A percentile compares a stretch with the other conserved stretches of the same genome.
Evolutionary conservation across 2,888 invertebrate genomes (phyloP).

Genomic region (Autographa pulchrina): DNA sequence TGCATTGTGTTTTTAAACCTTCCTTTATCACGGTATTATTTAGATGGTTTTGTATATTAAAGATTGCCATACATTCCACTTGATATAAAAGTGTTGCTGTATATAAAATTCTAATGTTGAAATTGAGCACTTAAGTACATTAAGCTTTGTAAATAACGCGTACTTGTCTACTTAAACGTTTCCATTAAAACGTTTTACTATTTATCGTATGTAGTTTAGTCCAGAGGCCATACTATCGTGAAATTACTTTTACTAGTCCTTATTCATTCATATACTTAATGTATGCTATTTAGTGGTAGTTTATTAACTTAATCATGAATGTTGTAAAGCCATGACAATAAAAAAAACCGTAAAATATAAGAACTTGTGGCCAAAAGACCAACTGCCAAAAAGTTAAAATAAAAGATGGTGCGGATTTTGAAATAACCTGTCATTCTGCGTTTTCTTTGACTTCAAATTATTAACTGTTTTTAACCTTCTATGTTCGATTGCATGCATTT

Average conservation of each 20-base stretch:
- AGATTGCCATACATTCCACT: slow-evolving; percentile 68
- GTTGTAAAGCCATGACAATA: slow-evolving; percentile 16
- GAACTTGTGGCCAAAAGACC: too few relatives aligned
- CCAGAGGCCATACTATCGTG: slow-evolving; percentile 79
- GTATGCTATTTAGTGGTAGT: slow-evolving; percentile 23
- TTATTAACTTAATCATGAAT: slow-evolving; percentile 8
- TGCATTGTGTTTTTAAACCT: not conserved
- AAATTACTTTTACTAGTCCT: slow-evolving; percentile 76
- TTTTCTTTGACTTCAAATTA: too few relatives aligned
- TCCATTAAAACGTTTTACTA: slow-evolving; percentile 22
- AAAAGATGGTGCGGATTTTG: too few relatives aligned
- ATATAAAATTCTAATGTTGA: slow-evolving; percentile 61
- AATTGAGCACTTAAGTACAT: slow-evolving; percentile 28
- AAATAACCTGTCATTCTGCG: too few relatives aligned
- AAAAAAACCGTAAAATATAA: not conserved
- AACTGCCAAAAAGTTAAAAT: too few relatives aligned
- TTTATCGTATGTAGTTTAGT: slow-evolving; percentile 57
- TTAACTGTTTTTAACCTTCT: too few relatives aligned
- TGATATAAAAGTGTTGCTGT: slow-evolving; percentile 64
- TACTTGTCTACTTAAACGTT: slow-evolving; percentile 32
- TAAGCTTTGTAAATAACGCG: slow-evolving; percentile 64
- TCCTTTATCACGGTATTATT: not conserved
- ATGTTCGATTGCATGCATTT: not conserved
- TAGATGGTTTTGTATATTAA: slow-evolving; percentile 24
- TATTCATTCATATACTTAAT: slow-evolving; percentile 35